Evolutionary conservation across 2,797 vertebrate species (phyloP), one percentile per base, ranked within the genome.

Genomic region (Propithecus deckenii): DNA sequence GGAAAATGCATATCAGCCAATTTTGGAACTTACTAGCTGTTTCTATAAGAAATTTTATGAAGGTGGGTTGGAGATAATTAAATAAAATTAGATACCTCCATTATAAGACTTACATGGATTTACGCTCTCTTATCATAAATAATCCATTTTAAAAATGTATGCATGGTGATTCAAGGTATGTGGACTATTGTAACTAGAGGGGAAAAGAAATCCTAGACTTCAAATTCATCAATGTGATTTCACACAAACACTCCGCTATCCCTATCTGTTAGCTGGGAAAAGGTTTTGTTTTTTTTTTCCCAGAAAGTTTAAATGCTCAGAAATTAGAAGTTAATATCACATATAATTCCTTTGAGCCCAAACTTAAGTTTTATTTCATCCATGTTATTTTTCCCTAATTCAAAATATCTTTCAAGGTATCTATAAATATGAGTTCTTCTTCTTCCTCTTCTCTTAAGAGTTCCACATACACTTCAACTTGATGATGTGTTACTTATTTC

Each of bases 11-110:
- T 80, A 55, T 74, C 74, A 96, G 71, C 46, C 63, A 75, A 74
- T 78, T 97, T 88, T 76, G 59, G 69, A 90, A 97, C 50, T 90
- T 83, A 94, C n/a, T 94, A 95, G 75, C 69, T 93, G 91, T 83
- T 96, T 94, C 87, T 50, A 55, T 35, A 89, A 95, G 81, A 97
- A 78, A 35, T 92, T 97, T 95, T 90, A 72, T 86, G 55, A 96
- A 80, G 23, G 71, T 46, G 78, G 75, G 32, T 76, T 79, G 41
- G 46, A 94, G 35, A 94, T 94, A 89, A 96, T 93, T 75, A 94
- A 94, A 92, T 94, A 97, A 93, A 96, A 97, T 95, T 90, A 89
- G 59, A 97, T 83, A 55, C 50, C 35, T 80, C 72, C 86, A 71
- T 75, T 95, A 52, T 88, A 95, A 92, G 78, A 96, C 35, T 95